A percentile compares a stretch with the other conserved stretches of the same genome.
Conservation (phyloP, 1,140 invertebrate genomes). For the Triops longicaudatus region DNA sequence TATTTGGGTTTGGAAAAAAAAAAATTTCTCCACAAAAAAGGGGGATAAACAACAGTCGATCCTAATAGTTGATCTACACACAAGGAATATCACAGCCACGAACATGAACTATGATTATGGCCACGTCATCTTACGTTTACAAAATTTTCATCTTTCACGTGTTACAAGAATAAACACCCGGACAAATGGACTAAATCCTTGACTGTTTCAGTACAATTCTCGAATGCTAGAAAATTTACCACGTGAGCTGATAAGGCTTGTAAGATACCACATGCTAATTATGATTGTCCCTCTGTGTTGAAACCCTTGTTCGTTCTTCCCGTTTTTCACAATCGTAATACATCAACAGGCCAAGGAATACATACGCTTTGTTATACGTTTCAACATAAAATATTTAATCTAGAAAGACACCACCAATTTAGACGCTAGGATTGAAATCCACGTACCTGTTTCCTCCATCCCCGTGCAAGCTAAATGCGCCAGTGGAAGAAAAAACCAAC, state of each 20-base stretch:
- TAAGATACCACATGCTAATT: not conserved
- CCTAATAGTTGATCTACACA: not conserved
- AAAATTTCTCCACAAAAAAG: not conserved
- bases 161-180: not conserved
- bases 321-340: not conserved
- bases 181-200: not conserved
- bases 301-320: not conserved
- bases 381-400: not conserved
- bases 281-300: not conserved
- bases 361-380: not conserved
- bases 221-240: not conserved
- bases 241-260: not conserved
- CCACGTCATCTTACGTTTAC: not conserved
- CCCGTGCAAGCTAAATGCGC: constrained; percentile 17
- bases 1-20: not conserved
- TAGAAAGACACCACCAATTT: not conserved
- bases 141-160: not conserved
- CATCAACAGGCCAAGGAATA: not conserved
- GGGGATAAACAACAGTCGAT: not conserved
- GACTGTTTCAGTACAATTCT: not conserved
- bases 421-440: constrained; percentile 25
- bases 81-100: constrained; percentile 1
- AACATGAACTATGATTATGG: not conserved
- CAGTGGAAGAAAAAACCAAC: constrained; percentile 10
- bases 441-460: constrained; percentile 22